Evolutionary conservation across 2,113 vertebrate genomes (phyloP).

Genomic region (Tachuris rubrigastra): DNA sequence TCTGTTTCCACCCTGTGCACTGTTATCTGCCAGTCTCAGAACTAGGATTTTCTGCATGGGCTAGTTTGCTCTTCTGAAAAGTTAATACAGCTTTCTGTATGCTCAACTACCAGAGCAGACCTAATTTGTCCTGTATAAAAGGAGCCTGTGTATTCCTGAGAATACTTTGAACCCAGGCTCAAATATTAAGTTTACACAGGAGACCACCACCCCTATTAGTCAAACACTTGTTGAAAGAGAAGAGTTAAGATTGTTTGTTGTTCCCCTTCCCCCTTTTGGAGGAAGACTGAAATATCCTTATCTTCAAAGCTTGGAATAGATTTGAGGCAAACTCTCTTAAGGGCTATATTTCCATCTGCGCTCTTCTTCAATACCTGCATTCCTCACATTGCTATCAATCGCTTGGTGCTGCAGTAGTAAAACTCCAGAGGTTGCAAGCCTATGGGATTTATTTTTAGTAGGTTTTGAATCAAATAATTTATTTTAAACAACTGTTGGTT

Average conservation of each 20-base stretch:
- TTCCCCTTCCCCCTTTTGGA: neutral
- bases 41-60: neutral
- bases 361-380: conserved; percentile 39
- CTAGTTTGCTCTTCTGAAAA: neutral
- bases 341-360: neutral
- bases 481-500: neutral
- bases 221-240: conserved; percentile 50
- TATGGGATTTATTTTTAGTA: conserved; percentile 12
- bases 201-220: conserved; percentile 29
- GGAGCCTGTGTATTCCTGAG: neutral
- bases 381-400: neutral
- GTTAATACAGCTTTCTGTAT: neutral
- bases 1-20: neutral
- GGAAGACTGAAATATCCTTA: conserved; percentile 29
- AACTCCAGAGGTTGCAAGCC: neutral
- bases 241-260: conserved; percentile 37
- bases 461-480: neutral
- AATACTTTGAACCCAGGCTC: conserved; percentile 47
- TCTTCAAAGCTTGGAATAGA: conserved; percentile 29
- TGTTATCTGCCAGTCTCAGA: neutral
- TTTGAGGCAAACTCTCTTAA: neutral
- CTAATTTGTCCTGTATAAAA: neutral
- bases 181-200: conserved; percentile 34
- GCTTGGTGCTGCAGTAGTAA: neutral
- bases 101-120: neutral